Percentiles rank a stretch among this genome's conserved stretches.
Evolutionary conservation across 1,140 invertebrate genomes (phyloP).

Genomic region (Chymomyza costata): DNA sequence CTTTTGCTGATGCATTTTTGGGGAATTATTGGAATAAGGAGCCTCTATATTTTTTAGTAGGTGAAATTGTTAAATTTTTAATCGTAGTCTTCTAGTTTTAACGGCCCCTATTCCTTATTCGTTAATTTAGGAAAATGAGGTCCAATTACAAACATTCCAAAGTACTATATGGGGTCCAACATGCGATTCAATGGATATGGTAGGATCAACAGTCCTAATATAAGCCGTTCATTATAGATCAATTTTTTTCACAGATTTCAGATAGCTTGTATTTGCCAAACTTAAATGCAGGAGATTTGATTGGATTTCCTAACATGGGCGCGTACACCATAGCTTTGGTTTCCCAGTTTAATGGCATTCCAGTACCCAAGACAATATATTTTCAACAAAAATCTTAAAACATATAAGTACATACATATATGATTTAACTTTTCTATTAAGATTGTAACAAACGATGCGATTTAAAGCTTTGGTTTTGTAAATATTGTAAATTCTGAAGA

Average conservation of each 20-base stretch:
- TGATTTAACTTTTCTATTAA: no score
- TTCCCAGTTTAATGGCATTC: conserved; percentile 92
- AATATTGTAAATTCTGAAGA: conserved; percentile 13
- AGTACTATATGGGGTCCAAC: conserved; percentile 93
- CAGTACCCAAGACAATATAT: conserved; percentile 30
- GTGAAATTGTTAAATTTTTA: no score
- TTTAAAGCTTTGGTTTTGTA: conserved; percentile 19
- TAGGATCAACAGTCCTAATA: conserved; percentile 68
- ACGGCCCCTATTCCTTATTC: no score
- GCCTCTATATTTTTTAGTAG: conserved; percentile 14
- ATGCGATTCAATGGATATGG: conserved; percentile 93
- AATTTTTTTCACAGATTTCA: conserved; percentile 30
- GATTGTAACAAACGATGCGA: no score
- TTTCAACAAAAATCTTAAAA: conserved; percentile 7
- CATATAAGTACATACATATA: background rate
- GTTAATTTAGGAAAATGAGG: conserved; percentile 5
- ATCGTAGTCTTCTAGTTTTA: no score
- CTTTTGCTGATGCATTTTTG: conserved; percentile 96
- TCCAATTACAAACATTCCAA: conserved; percentile 17
- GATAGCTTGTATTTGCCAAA: conserved; percentile 82
- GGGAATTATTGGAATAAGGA: conserved; percentile 83
- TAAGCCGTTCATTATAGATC: background rate
- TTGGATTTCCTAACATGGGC: conserved; percentile 93
- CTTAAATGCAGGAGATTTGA: conserved; percentile 87
- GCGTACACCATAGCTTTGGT: conserved; percentile 93